These are phyloP conservation scores for Chlamydotis undulata DNA, from an alignment of 2,113 vertebrate species.

Conservation along the genomic window DNA sequence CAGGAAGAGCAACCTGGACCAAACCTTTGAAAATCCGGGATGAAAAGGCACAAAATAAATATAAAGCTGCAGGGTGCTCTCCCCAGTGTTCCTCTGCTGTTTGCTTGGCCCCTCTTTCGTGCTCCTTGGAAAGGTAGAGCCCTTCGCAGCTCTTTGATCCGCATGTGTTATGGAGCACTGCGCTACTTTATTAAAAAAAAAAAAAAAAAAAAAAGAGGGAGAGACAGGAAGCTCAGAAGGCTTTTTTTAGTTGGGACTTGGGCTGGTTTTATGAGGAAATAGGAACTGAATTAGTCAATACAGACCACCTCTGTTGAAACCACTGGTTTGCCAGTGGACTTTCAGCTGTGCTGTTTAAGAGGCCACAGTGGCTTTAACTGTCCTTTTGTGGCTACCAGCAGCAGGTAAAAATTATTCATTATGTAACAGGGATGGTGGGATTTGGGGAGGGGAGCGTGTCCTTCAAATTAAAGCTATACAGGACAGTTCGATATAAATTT, in stretches of 20 bases:
- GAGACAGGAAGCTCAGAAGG: slow-evolving; percentile 43
- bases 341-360: slow-evolving; percentile 9
- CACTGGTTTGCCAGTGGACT: neutral
- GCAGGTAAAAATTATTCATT: slow-evolving; percentile 5
- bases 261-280: slow-evolving; percentile 40
- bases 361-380: neutral
- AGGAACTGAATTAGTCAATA: slow-evolving; percentile 21
- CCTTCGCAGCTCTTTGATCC: slow-evolving; percentile 73
- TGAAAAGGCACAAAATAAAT: slow-evolving; percentile 83
- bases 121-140: slow-evolving; percentile 71
- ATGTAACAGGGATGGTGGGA: neutral
- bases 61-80: slow-evolving; percentile 79
- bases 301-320: slow-evolving; percentile 10
- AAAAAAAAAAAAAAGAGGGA: neutral
- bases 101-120: slow-evolving; percentile 70
- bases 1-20: slow-evolving; percentile 83
- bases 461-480: neutral
- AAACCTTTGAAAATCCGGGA: slow-evolving; percentile 82
- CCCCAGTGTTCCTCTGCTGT: slow-evolving; percentile 39
- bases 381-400: neutral
- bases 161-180: slow-evolving; percentile 56
- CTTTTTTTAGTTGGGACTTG: slow-evolving; percentile 25
- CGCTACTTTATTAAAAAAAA: neutral
- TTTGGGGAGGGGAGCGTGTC: neutral
- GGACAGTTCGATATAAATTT: neutral